Conservation (phyloP, 2,113 vertebrate species). For the Microtus richardsoni region DNA sequence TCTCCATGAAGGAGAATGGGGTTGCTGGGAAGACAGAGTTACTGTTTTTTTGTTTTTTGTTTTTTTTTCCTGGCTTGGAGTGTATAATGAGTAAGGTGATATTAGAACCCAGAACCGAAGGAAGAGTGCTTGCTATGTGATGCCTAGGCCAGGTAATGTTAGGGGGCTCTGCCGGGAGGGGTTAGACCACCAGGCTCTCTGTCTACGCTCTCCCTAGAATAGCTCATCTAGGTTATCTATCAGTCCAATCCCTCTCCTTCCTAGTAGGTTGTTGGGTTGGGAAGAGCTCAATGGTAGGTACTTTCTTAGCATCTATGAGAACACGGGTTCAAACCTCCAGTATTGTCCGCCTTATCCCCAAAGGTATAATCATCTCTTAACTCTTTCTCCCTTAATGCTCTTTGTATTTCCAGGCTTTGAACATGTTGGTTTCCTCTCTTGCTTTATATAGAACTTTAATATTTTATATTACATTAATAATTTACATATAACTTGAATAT, state of each 20-base stretch:
- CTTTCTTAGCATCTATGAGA: background rate
- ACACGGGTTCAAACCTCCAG: background rate
- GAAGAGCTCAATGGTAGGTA: background rate
- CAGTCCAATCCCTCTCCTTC: background rate
- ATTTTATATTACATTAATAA: background rate
- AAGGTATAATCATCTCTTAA: background rate
- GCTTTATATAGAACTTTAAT: background rate
- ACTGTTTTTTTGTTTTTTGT: background rate
- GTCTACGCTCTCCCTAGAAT: background rate
- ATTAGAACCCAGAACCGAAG: background rate
- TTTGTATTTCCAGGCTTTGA: constrained; percentile 1
- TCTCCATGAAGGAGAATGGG: background rate
- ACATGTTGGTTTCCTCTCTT: background rate
- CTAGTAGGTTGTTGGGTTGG: background rate
- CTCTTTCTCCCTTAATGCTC: background rate
- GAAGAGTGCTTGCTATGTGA: background rate
- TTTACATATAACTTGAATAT: background rate
- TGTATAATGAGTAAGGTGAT: background rate
- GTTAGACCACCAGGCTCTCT: background rate
- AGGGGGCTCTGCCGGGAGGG: background rate
- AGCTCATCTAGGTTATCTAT: background rate
- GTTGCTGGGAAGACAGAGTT: background rate
- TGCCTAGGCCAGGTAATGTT: background rate
- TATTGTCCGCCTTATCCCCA: background rate
- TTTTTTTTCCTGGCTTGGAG: background rate